phyloP scores from a whole-genome alignment of 2,797 vertebrate species.

The Gila robusta region DNA sequence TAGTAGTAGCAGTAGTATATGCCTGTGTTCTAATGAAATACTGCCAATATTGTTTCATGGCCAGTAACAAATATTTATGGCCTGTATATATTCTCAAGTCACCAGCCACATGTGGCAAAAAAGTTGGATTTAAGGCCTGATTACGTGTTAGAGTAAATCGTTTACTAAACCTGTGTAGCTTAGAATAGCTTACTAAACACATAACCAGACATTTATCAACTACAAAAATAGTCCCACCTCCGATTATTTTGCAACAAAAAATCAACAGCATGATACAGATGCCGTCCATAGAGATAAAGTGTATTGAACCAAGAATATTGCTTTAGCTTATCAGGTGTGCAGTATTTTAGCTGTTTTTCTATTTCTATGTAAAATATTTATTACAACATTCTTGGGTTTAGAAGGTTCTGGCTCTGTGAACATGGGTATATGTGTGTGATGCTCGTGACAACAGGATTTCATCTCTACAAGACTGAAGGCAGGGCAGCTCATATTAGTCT shows the following conservation, averaged over 20 bases:
- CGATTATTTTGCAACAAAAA: neutral
- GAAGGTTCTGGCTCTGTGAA: conserved; percentile 4
- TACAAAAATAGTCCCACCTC: neutral
- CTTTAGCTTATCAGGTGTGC: neutral
- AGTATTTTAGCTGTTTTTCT: neutral
- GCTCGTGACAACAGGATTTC: conserved; percentile 25
- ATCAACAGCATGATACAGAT: neutral
- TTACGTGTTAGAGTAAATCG: neutral
- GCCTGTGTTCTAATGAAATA: neutral
- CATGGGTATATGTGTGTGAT: conserved; percentile 7
- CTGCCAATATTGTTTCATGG: neutral
- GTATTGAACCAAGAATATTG: neutral
- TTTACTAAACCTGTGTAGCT: neutral
- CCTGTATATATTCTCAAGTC: neutral
- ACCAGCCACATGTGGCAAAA: neutral
- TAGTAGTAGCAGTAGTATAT: neutral
- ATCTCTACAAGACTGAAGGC: conserved; percentile 15
- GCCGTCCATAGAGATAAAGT: neutral
- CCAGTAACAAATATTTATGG: neutral
- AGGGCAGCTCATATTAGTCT: conserved; percentile 45
- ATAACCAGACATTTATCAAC: neutral
- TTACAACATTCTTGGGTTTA: conserved; percentile 15
- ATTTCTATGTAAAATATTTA: neutral
- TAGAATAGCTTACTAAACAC: neutral
- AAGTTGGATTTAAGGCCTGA: neutral